A percentile compares a stretch with the other conserved stretches of the same genome.
phyloP scores from a whole-genome alignment of 30 jellyfish, hydroid and myxozoan genomes.

The Rhopilema esculentum region DNA sequence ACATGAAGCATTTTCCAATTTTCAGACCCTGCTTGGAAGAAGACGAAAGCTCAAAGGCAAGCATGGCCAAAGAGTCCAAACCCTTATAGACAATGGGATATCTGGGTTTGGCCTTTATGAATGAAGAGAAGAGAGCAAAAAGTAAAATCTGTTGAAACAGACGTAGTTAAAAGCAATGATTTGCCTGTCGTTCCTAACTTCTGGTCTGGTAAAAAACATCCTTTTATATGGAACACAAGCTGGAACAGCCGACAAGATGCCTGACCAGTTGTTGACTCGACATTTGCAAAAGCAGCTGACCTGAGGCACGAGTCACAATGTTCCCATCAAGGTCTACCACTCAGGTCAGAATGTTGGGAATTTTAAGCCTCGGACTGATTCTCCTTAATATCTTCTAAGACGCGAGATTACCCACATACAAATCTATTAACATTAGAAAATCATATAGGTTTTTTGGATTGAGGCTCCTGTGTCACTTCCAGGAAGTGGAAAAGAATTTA shows the following conservation, averaged over 20 bases:
- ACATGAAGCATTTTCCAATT: no score
- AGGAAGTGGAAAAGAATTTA: not conserved
- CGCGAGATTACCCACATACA: not conserved
- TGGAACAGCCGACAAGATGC: not conserved
- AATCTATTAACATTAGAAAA: not conserved
- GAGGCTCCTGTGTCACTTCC: not conserved
- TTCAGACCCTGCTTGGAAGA: no score
- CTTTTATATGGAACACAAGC: not conserved
- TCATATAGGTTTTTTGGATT: not conserved
- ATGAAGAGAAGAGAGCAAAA: no score
- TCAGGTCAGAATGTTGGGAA: slow-evolving; percentile 36
- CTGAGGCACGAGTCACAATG: not conserved
- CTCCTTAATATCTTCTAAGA: not conserved
- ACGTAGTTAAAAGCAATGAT: no score
- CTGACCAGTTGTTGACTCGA: not conserved
- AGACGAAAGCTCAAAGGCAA: no score
- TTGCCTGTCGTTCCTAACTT: no score
- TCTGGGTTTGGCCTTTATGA: no score
- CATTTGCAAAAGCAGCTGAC: not conserved
- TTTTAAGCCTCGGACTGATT: not conserved
- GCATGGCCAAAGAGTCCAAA: no score
- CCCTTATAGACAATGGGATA: no score
- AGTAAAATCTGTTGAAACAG: no score
- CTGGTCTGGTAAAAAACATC: no score
- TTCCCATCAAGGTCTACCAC: not conserved